A percentile compares a stretch with the other conserved stretches of the same genome.
These are phyloP conservation scores for Tenrec ecaudatus DNA, from an alignment of 2,113 vertebrate species.

Conservation along the genomic window DNA sequence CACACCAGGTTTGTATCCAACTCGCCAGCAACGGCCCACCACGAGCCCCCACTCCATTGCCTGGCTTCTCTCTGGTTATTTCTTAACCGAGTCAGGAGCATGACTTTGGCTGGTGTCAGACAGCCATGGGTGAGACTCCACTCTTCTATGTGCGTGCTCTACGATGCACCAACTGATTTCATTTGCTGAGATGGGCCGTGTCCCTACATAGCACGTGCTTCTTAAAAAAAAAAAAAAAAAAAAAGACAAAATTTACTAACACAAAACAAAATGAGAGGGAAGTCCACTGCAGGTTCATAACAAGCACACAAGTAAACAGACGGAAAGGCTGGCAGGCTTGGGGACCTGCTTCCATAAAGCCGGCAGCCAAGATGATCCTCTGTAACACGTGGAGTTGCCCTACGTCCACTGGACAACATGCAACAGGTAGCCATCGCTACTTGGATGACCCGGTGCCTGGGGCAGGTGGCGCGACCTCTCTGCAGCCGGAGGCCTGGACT, in stretches of 20 bases:
- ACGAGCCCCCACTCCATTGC: background rate
- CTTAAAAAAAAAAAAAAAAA: too few relatives aligned
- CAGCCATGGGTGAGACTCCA: accelerated
- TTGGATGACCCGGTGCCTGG: background rate
- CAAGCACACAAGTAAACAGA: too few relatives aligned
- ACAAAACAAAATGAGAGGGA: too few relatives aligned
- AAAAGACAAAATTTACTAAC: too few relatives aligned
- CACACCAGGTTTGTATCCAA: background rate
- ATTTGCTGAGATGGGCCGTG: too few relatives aligned
- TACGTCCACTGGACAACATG: background rate
- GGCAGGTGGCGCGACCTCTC: background rate
- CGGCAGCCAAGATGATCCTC: background rate
- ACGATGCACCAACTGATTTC: too few relatives aligned
- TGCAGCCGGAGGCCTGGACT: background rate
- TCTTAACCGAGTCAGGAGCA: background rate
- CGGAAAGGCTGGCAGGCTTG: background rate
- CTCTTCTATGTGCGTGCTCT: too few relatives aligned
- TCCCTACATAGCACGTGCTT: too few relatives aligned
- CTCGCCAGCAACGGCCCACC: background rate
- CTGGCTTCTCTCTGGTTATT: background rate
- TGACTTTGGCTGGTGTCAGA: background rate
- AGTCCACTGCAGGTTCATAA: too few relatives aligned
- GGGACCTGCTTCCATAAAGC: background rate
- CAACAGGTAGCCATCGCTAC: background rate
- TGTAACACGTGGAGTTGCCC: background rate